Evolutionary conservation across 2,888 invertebrate species (phyloP).

Genomic region (Dioctria rufipes): DNA sequence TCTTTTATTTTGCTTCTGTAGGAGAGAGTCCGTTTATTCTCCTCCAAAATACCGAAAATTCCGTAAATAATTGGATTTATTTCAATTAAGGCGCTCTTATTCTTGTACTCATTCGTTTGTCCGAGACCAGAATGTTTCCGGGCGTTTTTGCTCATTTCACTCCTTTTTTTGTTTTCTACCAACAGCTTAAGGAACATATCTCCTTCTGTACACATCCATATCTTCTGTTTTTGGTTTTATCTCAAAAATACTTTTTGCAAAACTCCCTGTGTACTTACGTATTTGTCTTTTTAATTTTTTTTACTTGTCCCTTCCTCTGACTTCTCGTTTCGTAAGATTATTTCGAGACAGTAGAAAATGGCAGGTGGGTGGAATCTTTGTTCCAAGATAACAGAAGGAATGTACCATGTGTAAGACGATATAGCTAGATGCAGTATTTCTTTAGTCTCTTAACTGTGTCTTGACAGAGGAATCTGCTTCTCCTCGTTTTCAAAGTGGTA

Average conservation of each 20-base stretch:
- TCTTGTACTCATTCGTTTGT: slow-evolving; percentile 13
- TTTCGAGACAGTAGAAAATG: slow-evolving; percentile 26
- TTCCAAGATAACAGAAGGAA: slow-evolving; percentile 26
- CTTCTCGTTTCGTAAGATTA: slow-evolving; percentile 16
- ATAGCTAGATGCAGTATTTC: slow-evolving; percentile 15
- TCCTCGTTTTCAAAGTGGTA: neutral
- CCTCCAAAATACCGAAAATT: slow-evolving; percentile 46
- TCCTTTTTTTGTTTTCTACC: slow-evolving; percentile 6
- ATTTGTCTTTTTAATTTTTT: slow-evolving; percentile 4
- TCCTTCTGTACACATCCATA: slow-evolving; percentile 18
- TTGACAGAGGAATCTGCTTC: slow-evolving; percentile 8
- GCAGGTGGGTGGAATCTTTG: slow-evolving; percentile 32
- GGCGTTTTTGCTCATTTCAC: slow-evolving; percentile 20
- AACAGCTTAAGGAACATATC: slow-evolving; percentile 29
- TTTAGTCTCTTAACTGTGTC: slow-evolving; percentile 10
- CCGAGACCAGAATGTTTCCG: slow-evolving; percentile 5
- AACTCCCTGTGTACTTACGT: neutral
- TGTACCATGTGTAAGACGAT: slow-evolving; percentile 32
- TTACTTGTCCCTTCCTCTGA: slow-evolving; percentile 2
- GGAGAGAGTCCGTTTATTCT: neutral
- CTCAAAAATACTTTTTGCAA: slow-evolving; percentile 40
- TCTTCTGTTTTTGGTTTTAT: slow-evolving; percentile 25
- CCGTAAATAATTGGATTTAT: slow-evolving; percentile 54
- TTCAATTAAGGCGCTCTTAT: slow-evolving; percentile 53
- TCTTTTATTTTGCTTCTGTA: slow-evolving; percentile 5